Evolutionary conservation across 2,797 vertebrate species (phyloP).

Genomic region (Clarias pachynema): DNA sequence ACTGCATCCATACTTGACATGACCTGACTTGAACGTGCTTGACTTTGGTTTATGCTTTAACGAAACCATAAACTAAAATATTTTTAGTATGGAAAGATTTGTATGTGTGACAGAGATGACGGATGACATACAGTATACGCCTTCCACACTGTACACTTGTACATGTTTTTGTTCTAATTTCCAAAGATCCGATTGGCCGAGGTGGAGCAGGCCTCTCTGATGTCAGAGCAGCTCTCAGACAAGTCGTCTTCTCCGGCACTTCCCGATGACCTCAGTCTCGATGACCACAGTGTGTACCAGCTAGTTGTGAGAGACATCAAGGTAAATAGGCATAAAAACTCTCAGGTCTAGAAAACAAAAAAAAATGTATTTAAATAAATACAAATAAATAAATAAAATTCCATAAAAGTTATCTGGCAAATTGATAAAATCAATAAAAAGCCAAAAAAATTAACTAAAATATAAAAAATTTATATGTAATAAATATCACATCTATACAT

Average conservation of each 20-base stretch:
- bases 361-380: background rate
- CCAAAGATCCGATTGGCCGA: constrained; percentile 90
- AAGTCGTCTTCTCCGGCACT: constrained; percentile 89
- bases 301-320: constrained; percentile 77
- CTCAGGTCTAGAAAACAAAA: background rate
- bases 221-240: constrained; percentile 87
- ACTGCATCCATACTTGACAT: background rate
- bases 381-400: background rate
- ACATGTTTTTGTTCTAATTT: background rate
- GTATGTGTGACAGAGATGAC: background rate
- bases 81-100: background rate
- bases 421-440: background rate
- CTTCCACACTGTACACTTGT: background rate
- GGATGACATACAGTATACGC: background rate
- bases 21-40: background rate
- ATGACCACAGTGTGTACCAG: constrained; percentile 83
- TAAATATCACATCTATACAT: background rate
- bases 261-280: constrained; percentile 89
- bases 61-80: background rate
- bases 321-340: constrained; percentile 66
- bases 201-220: constrained; percentile 92
- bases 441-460: background rate
- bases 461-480: background rate
- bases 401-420: constrained; percentile 23
- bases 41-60: background rate